phyloP scores from a whole-genome alignment of 2,113 vertebrate genomes.

The Cisticola juncidis region DNA sequence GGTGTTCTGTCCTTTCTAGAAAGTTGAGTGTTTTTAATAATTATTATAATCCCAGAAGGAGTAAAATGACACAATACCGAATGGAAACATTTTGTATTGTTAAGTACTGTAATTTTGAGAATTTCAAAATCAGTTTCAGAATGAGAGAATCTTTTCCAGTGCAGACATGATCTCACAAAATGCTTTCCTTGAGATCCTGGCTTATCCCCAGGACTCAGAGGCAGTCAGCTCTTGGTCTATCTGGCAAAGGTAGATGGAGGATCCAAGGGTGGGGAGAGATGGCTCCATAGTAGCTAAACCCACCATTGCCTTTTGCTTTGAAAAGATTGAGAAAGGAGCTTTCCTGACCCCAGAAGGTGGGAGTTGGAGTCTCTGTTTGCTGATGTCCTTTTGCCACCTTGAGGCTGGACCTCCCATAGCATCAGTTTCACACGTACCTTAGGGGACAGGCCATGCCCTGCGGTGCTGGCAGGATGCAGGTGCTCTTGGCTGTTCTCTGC shows the following conservation, averaged over 20 bases:
- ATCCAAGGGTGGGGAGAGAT: not conserved
- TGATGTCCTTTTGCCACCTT: not conserved
- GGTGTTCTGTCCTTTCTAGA: conserved; percentile 65
- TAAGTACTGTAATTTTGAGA: conserved; percentile 38
- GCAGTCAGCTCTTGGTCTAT: not conserved
- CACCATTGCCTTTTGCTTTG: not conserved
- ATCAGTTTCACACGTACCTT: not conserved
- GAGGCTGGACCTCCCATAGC: conserved; percentile 4
- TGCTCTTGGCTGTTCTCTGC: not conserved
- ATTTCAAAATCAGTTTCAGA: not conserved
- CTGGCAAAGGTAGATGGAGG: not conserved
- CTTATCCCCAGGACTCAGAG: not conserved
- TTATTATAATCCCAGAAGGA: conserved; percentile 57
- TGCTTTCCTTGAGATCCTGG: conserved; percentile 16
- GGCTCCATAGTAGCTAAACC: not conserved
- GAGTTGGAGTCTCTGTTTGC: not conserved
- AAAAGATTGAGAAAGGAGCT: not conserved
- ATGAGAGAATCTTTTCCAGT: not conserved
- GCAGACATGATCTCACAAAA: conserved; percentile 19
- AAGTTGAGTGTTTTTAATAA: conserved; percentile 57
- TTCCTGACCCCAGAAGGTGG: not conserved
- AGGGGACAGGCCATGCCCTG: not conserved
- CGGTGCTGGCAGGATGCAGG: not conserved
- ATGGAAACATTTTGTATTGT: conserved; percentile 54
- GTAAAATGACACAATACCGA: conserved; percentile 58